phyloP scores from a whole-genome alignment of 2,888 invertebrate species.

The Anagyrus pseudococci region DNA sequence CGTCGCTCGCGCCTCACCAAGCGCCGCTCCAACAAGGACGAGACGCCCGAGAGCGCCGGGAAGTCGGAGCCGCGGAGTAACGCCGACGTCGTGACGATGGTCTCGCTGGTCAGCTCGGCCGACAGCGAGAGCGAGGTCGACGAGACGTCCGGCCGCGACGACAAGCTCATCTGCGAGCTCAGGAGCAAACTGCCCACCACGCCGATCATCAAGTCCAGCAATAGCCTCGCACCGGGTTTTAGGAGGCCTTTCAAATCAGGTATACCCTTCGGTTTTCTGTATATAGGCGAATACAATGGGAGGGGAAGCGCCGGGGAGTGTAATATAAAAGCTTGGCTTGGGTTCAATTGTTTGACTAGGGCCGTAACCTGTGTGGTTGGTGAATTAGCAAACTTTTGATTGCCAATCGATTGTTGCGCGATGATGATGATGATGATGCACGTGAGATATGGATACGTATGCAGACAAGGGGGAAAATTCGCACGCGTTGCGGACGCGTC shows the following conservation, averaged over 20 bases:
- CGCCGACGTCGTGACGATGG: slow-evolving; percentile 68
- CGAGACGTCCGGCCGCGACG: slow-evolving; percentile 52
- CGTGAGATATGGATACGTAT: no score
- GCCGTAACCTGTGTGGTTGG: no score
- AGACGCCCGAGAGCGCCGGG: slow-evolving; percentile 34
- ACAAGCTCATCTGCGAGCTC: slow-evolving; percentile 56
- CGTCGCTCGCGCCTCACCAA: slow-evolving; percentile 52
- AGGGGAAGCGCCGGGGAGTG: no score
- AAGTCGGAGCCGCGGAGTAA: slow-evolving; percentile 39
- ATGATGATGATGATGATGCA: no score
- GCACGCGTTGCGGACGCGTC: no score
- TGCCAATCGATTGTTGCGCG: no score
- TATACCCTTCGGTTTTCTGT: no score
- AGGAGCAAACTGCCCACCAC: slow-evolving; percentile 56
- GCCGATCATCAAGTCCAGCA: slow-evolving; percentile 56
- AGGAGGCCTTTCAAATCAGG: slow-evolving; percentile 56
- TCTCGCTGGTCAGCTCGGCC: slow-evolving; percentile 72
- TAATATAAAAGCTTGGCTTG: no score
- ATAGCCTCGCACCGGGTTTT: slow-evolving; percentile 41
- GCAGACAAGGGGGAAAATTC: no score
- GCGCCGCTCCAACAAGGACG: slow-evolving; percentile 39
- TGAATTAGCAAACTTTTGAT: no score
- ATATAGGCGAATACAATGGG: no score
- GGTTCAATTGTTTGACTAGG: no score
- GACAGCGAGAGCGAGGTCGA: slow-evolving; percentile 68